phyloP scores from a whole-genome alignment of 2,113 vertebrate genomes.

The Hyaena hyaena region DNA sequence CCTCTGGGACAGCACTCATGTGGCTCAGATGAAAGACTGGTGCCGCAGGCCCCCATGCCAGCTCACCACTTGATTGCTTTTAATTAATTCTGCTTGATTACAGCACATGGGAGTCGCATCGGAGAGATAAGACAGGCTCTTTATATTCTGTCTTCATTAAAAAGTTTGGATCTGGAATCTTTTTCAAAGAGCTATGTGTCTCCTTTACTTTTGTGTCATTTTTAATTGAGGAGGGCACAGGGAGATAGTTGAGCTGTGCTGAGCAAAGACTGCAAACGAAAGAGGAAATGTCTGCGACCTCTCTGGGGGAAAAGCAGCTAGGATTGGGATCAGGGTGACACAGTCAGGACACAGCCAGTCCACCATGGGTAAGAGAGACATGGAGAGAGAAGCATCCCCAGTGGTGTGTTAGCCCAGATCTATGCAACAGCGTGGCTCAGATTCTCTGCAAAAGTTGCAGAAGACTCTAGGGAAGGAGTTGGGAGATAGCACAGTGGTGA shows the following conservation, averaged over 20 bases:
- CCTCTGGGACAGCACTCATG: slow-evolving; percentile 46
- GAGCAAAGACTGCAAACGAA: slow-evolving; percentile 58
- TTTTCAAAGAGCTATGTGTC: slow-evolving; percentile 80
- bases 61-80: slow-evolving; percentile 82
- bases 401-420: neutral
- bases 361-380: neutral
- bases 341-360: neutral
- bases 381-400: neutral
- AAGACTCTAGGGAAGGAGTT: neutral
- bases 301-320: neutral
- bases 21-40: slow-evolving; percentile 79
- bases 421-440: neutral
- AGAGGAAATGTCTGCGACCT: slow-evolving; percentile 30
- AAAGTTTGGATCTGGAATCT: slow-evolving; percentile 79
- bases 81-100: slow-evolving; percentile 85
- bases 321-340: neutral
- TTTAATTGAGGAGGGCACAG: slow-evolving; percentile 79
- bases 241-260: slow-evolving; percentile 47
- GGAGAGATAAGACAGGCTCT: slow-evolving; percentile 80
- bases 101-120: slow-evolving; percentile 79
- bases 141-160: slow-evolving; percentile 84
- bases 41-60: slow-evolving; percentile 76
- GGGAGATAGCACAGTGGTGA: neutral
- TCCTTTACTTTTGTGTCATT: slow-evolving; percentile 80
- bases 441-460: neutral